These are phyloP conservation scores for Callocephalon fimbriatum DNA, from an alignment of 2,113 vertebrate genomes.

Conservation along the genomic window DNA sequence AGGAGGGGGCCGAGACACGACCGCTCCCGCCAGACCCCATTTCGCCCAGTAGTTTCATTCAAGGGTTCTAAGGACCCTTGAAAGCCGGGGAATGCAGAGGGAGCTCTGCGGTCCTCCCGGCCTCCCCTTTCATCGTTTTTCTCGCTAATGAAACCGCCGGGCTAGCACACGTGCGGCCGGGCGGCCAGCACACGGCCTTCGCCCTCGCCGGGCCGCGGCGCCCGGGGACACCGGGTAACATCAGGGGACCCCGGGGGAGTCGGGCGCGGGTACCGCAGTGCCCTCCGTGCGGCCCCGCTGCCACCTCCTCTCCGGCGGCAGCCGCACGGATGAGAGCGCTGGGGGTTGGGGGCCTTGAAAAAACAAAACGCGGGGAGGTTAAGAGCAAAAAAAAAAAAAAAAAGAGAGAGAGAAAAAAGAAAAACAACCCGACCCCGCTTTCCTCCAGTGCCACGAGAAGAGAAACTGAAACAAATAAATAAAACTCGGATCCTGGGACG, in stretches of 20 bases:
- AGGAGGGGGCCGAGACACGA: slow-evolving; percentile 56
- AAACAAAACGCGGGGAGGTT: background rate
- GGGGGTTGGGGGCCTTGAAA: background rate
- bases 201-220: background rate
- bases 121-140: slow-evolving; percentile 51
- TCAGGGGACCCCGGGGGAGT: background rate
- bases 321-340: background rate
- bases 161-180: slow-evolving; percentile 37
- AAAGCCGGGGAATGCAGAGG: slow-evolving; percentile 66
- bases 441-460: background rate
- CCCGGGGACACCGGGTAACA: background rate
- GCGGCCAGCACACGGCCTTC: background rate
- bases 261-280: background rate
- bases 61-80: slow-evolving; percentile 79
- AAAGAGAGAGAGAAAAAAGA: fast-evolving
- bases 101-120: slow-evolving; percentile 40
- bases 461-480: background rate
- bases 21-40: slow-evolving; percentile 71
- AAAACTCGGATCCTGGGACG: background rate
- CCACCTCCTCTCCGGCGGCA: background rate
- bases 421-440: background rate
- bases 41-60: slow-evolving; percentile 78
- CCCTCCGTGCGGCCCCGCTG: background rate
- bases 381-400: background rate
- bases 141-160: slow-evolving; percentile 28